Base-by-base conservation (phyloP, 2,888 invertebrate species). In the Tiphia femorata region DNA sequence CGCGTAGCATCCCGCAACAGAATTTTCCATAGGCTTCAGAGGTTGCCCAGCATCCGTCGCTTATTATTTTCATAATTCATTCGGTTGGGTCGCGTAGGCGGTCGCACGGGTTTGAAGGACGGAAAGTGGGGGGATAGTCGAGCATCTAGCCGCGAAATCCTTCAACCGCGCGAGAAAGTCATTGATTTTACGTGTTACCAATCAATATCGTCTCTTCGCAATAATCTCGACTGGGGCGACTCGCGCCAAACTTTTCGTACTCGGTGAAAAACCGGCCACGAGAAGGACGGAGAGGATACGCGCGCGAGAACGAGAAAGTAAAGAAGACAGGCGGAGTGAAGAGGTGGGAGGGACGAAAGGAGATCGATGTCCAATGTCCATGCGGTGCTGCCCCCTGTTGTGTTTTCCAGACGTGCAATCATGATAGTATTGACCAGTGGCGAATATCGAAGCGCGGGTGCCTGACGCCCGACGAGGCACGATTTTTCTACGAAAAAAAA, bases 311-410 rank as follows among this genome's bases (percentile, higher is more conserved):
- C 4, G 40, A 35, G 20, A 41, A 6, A 30, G 20, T 17, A 30
- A 12, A 21, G 40, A 21, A 27, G 44, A 48, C 38, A 44, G 42
- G 50, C 33, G 49, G 47, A 38, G 43, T 41, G 54, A 42, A 41
- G 27, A 20, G 52, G 30, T 40, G 27, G 6, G 48, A 20, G 58
- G 48, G 51, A 35, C 33, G 55, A 47, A 42, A 52, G 53, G 60
- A 69, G 75, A 74, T 75, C 75, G 77, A 76, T 78, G 76, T 64
- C 64, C 70, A 63, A 61, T 62, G 62, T 54, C 73, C 60, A 76
- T 72, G 67, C 68, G 64, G 76, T 78, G 77, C 67, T 76, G 78
- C 77, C 77, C 70, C 43, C 76, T 56, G 61, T 49, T 52, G 58
- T 47, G 48, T 63, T 66, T 60, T 62, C 64, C 49, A 52, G 50